phyloP scores from a whole-genome alignment of 2,888 invertebrate species.

The Aquatica leii region DNA sequence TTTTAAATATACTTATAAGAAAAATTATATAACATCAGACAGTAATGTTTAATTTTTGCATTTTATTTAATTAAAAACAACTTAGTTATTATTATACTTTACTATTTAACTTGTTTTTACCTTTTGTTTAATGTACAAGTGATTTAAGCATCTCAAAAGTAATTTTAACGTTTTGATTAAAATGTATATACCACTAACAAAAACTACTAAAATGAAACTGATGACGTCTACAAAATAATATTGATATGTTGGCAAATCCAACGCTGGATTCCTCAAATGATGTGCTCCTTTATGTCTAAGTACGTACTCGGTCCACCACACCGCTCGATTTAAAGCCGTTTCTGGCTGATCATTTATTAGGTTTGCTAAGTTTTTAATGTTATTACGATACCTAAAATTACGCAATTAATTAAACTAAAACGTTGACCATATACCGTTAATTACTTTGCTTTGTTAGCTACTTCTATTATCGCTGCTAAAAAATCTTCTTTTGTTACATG shows the following conservation, averaged over 20 bases:
- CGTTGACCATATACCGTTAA: too few relatives aligned
- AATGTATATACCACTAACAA: neutral
- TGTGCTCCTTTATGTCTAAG: slow-evolving; percentile 46
- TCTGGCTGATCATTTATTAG: slow-evolving; percentile 46
- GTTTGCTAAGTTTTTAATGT: slow-evolving; percentile 30
- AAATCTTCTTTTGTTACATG: slow-evolving; percentile 50
- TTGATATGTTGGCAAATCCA: slow-evolving; percentile 40
- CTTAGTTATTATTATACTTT: too few relatives aligned
- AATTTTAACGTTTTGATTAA: too few relatives aligned
- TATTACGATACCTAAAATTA: slow-evolving; percentile 46
- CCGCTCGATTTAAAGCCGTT: slow-evolving; percentile 45
- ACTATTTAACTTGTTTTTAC: too few relatives aligned
- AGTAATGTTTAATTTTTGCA: too few relatives aligned
- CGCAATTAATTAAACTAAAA: slow-evolving; percentile 19
- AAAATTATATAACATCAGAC: too few relatives aligned
- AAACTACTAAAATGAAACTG: slow-evolving; percentile 21
- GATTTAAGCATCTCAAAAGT: too few relatives aligned
- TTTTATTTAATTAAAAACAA: too few relatives aligned
- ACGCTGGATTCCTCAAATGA: slow-evolving; percentile 39
- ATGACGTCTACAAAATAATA: slow-evolving; percentile 45
- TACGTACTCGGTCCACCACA: slow-evolving; percentile 52
- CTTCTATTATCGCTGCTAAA: slow-evolving; percentile 45
- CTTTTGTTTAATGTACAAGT: too few relatives aligned
- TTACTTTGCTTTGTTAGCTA: slow-evolving; percentile 34
- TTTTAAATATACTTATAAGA: too few relatives aligned